Base-by-base conservation (phyloP, 2,888 invertebrate species). In the Argyra leucocephala region DNA sequence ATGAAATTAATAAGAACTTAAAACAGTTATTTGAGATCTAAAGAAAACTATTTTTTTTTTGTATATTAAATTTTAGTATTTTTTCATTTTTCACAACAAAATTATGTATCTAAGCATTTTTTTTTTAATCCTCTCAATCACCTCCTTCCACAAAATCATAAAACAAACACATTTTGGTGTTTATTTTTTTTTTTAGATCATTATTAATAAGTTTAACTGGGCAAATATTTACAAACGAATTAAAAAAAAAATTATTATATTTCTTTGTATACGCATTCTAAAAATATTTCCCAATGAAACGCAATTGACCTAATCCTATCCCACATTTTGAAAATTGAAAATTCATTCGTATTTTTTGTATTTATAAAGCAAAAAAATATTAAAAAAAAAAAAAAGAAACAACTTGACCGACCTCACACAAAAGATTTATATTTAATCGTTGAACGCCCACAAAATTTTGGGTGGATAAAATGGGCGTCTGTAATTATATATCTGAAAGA, bases 381-480 rank as follows among this genome's bases (percentile, higher is more conserved):
- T 7, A 31, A 7, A 31, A 31, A 5, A 48, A 48, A 48, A 18
- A 48, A 48, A 48, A 48, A 26, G 15, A n/a, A 48, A 48, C 12
- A 48, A 18, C 18, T 48, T 18, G 48, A 48, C 48, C 64, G 61
- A 67, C 67, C 66, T 67, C 67, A 66, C 67, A 67, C 66, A 66
- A 64, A 66, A 64, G 66, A 67, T 66, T 66, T 67, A 67, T 67
- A 48, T 48, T 48, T 67, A 66, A 67, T 67, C 67, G 66, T 48
- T 48, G 48, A 67, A 66, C 67, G 67, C 67, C 67, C 64, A 67
- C 66, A 65, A 18, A 48, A 18, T 67, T 48, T 64, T 66, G 67
- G 67, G 67, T 67, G 67, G 66, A 64, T 66, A 63, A 61, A n/a
- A 66, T 67, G 67, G 67, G 67, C 66, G 67, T 64, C 61, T 22